Conservation (phyloP, 2,113 vertebrate species). For the Promerops cafer region DNA sequence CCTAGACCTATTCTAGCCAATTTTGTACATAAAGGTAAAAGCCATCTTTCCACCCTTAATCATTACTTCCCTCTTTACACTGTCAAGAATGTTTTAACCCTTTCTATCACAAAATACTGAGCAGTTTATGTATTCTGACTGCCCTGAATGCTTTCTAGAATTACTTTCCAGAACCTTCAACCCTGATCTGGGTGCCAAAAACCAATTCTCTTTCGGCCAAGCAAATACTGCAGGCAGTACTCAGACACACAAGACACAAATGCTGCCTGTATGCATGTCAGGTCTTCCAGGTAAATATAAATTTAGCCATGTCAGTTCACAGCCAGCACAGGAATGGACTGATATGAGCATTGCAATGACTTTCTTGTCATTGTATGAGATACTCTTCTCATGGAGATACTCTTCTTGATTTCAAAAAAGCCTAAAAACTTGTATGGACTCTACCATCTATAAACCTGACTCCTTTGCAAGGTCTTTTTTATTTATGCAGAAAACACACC, state of each 20-base stretch:
- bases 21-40: not conserved
- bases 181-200: not conserved
- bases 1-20: not conserved
- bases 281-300: not conserved
- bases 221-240: not conserved
- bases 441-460: not conserved
- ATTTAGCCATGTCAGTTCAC: not conserved
- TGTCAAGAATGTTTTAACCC: not conserved
- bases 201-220: not conserved
- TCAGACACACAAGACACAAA: not conserved
- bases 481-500: not conserved
- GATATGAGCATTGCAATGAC: not conserved
- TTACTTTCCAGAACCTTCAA: not conserved
- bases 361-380: not conserved
- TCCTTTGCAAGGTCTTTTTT: not conserved
- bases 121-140: not conserved
- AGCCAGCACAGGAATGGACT: not conserved
- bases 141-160: not conserved
- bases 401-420: not conserved
- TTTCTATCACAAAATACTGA: not conserved
- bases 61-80: not conserved
- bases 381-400: not conserved
- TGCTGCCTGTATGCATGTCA: fast-evolving
- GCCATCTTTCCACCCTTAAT: not conserved
- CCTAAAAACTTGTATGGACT: not conserved